Conservation (phyloP, 53 echinoderm and acorn worm genomes). For the Holothuria scabra region DNA sequence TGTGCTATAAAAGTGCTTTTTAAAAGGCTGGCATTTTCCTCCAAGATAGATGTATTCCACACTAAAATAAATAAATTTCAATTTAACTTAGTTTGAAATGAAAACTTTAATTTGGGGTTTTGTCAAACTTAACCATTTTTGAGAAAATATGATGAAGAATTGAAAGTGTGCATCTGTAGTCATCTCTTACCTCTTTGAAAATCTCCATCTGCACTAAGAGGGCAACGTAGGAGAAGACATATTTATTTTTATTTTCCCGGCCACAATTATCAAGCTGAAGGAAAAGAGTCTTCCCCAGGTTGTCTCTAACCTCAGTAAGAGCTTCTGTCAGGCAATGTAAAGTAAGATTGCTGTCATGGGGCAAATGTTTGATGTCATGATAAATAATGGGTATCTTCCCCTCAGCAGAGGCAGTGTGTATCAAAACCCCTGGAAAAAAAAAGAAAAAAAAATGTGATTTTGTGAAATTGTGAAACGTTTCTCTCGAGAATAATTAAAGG, state of each 20-base stretch:
- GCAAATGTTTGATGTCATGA: slow-evolving; percentile 11
- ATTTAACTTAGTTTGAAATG: too few relatives aligned
- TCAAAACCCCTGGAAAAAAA: slow-evolving; percentile 19
- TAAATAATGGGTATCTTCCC: slow-evolving; percentile 25
- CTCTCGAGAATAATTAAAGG: too few relatives aligned
- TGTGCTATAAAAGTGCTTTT: too few relatives aligned
- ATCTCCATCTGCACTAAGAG: slow-evolving; percentile 18
- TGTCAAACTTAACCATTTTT: too few relatives aligned
- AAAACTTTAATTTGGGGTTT: too few relatives aligned
- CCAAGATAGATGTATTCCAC: too few relatives aligned
- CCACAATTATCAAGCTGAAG: slow-evolving; percentile 43
- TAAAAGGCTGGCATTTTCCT: too few relatives aligned
- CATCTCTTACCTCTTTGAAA: slow-evolving; percentile 22
- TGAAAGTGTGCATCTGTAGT: too few relatives aligned
- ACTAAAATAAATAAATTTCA: too few relatives aligned
- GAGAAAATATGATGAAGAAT: too few relatives aligned
- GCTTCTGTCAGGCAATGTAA: slow-evolving; percentile 24
- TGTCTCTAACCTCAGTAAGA: neutral
- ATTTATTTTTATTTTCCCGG: slow-evolving; percentile 45
- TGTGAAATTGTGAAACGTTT: too few relatives aligned
- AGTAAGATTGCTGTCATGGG: slow-evolving; percentile 42
- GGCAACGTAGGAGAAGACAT: neutral
- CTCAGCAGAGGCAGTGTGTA: slow-evolving; percentile 8
- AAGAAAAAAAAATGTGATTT: neutral
- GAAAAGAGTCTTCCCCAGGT: slow-evolving; percentile 39